Evolutionary conservation across 2,888 invertebrate genomes (phyloP).

Genomic region (Carterocephalus palaemon): DNA sequence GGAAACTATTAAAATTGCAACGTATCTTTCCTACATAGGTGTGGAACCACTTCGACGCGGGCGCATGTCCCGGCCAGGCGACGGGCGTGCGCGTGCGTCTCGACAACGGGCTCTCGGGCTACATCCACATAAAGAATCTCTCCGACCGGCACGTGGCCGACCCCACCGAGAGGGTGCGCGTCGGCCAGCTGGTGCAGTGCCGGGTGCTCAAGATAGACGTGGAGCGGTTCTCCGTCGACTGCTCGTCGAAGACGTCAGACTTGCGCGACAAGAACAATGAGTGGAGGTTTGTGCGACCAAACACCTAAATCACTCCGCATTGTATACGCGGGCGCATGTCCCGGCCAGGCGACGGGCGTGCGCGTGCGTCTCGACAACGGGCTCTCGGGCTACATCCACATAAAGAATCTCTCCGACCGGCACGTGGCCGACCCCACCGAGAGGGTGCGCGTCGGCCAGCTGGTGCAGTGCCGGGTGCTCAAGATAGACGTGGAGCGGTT

Average conservation of each 20-base stretch:
- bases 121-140: slow-evolving; percentile 95
- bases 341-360: slow-evolving; percentile 96
- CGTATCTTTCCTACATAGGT: slow-evolving; percentile 70
- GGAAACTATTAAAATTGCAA: no score
- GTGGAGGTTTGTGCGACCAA: slow-evolving; percentile 86
- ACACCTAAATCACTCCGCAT: no score
- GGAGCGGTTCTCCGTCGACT: slow-evolving; percentile 94
- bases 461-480: slow-evolving; percentile 92
- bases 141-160: slow-evolving; percentile 96
- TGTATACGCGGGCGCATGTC: slow-evolving; percentile 96
- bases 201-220: slow-evolving; percentile 97
- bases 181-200: slow-evolving; percentile 90
- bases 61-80: slow-evolving; percentile 96
- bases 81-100: slow-evolving; percentile 93
- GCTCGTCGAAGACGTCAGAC: slow-evolving; percentile 96
- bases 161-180: slow-evolving; percentile 93
- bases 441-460: slow-evolving; percentile 90
- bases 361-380: slow-evolving; percentile 94
- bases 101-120: slow-evolving; percentile 95
- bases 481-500: slow-evolving; percentile 98
- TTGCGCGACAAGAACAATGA: slow-evolving; percentile 93
- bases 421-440: slow-evolving; percentile 96
- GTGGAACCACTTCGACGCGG: slow-evolving; percentile 99
- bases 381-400: slow-evolving; percentile 94
- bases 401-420: slow-evolving; percentile 95